phyloP scores from a whole-genome alignment of 2,888 invertebrate genomes.

The Metallyticus violacea region DNA sequence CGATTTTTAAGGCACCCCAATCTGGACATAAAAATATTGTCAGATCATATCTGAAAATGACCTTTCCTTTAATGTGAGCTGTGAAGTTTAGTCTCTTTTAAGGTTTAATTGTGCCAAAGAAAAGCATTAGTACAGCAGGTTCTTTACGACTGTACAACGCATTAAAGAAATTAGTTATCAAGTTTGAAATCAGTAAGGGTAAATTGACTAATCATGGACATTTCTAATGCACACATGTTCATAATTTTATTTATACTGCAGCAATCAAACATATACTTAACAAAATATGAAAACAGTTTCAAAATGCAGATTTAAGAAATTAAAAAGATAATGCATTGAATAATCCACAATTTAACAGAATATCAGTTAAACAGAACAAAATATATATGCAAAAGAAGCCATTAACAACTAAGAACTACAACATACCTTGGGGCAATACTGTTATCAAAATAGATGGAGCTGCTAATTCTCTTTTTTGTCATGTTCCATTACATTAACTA shows the following conservation, averaged over 20 bases:
- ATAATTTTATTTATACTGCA: not conserved
- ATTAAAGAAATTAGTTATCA: not conserved
- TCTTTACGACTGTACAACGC: not conserved
- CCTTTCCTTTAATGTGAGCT: not conserved
- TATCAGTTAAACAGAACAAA: not conserved
- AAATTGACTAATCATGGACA: not conserved
- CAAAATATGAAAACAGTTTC: not conserved
- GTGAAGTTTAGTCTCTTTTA: not conserved
- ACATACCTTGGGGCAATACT: not conserved
- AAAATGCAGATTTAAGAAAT: not conserved
- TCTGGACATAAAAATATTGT: not conserved
- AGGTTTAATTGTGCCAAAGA: too few relatives aligned
- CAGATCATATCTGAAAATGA: not conserved
- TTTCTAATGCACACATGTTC: too few relatives aligned
- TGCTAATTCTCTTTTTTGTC: not conserved
- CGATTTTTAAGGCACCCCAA: not conserved
- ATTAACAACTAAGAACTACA: not conserved
- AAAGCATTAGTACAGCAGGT: not conserved
- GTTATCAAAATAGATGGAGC: not conserved
- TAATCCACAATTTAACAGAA: not conserved
- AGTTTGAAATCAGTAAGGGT: not conserved
- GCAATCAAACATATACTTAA: not conserved
- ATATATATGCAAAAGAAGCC: not conserved
- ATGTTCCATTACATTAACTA: not conserved
- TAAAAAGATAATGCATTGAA: not conserved